phyloP scores from a whole-genome alignment of 2,113 vertebrate species.

The Callionymus lyra region DNA sequence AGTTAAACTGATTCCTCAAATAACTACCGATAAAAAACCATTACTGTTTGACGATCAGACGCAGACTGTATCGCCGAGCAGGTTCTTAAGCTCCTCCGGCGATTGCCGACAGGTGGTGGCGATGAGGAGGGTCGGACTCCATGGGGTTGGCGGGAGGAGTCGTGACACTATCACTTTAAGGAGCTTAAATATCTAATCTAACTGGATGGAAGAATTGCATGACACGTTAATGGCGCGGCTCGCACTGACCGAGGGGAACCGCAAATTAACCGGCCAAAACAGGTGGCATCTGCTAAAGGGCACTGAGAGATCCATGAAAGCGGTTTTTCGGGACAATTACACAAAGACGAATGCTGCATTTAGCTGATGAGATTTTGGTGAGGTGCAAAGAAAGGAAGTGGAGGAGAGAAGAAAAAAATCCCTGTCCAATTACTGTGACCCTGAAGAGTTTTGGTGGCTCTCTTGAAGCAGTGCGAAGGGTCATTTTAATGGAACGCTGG shows the following conservation, averaged over 20 bases:
- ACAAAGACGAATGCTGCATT: conserved; percentile 39
- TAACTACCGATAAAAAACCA: no score
- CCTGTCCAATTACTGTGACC: conserved; percentile 53
- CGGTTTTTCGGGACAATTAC: conserved; percentile 61
- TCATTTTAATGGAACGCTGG: conserved; percentile 60
- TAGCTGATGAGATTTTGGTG: conserved; percentile 51
- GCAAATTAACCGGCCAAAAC: conserved; percentile 23
- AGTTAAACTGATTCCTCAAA: no score
- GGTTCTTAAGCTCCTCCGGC: no score
- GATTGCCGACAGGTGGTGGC: no score
- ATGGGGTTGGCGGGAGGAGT: no score
- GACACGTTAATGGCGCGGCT: conserved; percentile 22
- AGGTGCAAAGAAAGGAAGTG: conserved; percentile 16
- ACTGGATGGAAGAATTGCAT: conserved; percentile 22
- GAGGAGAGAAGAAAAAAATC: conserved; percentile 37
- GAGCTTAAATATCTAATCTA: no score
- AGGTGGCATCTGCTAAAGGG: no score
- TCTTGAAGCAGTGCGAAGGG: conserved; percentile 23
- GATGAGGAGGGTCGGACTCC: no score
- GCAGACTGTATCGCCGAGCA: no score
- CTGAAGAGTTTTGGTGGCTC: conserved; percentile 49
- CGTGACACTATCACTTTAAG: no score
- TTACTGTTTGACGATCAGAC: no score
- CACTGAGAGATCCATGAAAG: conserved; percentile 2
- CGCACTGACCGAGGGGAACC: conserved; percentile 10